Percentiles rank a stretch among this genome's conserved stretches.
phyloP scores from a whole-genome alignment of 2,797 vertebrate genomes.

The Tangara arthus region DNA sequence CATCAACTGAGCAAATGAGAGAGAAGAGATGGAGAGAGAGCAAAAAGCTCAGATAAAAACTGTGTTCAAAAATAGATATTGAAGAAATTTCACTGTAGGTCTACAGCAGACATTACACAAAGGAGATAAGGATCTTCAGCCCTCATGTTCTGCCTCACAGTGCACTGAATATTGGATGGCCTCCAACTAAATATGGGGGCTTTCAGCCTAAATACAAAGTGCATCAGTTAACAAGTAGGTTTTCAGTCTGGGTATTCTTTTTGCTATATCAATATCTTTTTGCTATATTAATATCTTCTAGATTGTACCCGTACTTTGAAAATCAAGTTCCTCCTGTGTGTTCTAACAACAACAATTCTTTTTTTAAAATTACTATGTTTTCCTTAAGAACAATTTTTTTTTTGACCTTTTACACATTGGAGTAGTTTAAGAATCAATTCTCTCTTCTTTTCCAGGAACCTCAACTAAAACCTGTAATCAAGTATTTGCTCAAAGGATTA shows the following conservation, averaged over 20 bases:
- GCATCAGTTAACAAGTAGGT: not conserved
- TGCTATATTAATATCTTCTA: not conserved
- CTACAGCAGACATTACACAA: not conserved
- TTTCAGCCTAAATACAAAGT: not conserved
- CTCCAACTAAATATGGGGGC: not conserved
- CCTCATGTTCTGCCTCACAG: not conserved
- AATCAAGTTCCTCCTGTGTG: not conserved
- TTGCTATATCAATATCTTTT: not conserved
- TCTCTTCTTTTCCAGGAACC: not conserved
- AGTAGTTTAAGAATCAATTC: not conserved
- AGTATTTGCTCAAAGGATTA: not conserved
- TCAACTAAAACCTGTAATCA: slow-evolving; percentile 13
- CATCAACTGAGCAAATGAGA: not conserved
- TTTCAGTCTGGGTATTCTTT: not conserved
- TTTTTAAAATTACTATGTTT: not conserved
- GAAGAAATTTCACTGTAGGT: not conserved
- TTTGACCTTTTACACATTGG: not conserved
- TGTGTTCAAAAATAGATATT: not conserved
- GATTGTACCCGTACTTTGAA: not conserved
- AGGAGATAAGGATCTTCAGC: not conserved
- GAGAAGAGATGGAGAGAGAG: not conserved
- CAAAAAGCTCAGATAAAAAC: not conserved
- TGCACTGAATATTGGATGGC: not conserved
- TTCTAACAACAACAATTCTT: not conserved
- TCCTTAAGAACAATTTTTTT: not conserved